Evolutionary conservation across 2,888 invertebrate genomes (phyloP), one percentile per base, ranked within the genome.

Genomic region (Drosophila testacea): DNA sequence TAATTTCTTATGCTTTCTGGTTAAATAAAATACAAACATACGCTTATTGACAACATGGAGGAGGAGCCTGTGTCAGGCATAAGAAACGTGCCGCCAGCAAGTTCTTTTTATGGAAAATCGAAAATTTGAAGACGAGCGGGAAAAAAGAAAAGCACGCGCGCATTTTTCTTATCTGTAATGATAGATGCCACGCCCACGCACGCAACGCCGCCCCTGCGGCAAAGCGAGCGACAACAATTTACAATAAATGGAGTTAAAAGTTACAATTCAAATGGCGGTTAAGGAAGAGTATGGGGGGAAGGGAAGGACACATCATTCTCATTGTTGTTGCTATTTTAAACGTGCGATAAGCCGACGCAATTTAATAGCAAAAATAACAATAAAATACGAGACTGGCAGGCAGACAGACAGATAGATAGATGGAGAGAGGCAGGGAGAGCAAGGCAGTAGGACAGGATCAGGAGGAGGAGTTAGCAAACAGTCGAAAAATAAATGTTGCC

Each of bases 211-310:
- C 60, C 61, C 65, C 72, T 61, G 57, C 54, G 76, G 76, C 76
- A 79, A 68, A 28, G 64, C 44, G 62, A 73, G 79, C 87, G 81
- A 73, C 83, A 83, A 87, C 88, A 89, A 88, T 85, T 85, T 80
- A 85, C 88, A 89, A 89, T 85, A 89, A 85, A 89, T 85, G 85
- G 88, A 85, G 85, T 89, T 85, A 89, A 89, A 89, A 88, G 88
- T 89, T 87, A 83, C 83, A 85, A 89, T 85, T 88, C 89, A 82
- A 85, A 84, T 50, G 71, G 59, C 1, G 38, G 44, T 22, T n/a
- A 41, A 9, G 13, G 6, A 9, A 9, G 44, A 22, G 48, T n/a
- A 2, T 16, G 3, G 10, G 44, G 22, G 13, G 38, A 10, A 6
- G 16, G 44, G 72, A 48, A 67, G 62, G 62, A 48, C 69, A 60